Evolutionary conservation across 2,888 invertebrate species (phyloP), one percentile per base, ranked within the genome.

Genomic region (Protophormia terraenovae): DNA sequence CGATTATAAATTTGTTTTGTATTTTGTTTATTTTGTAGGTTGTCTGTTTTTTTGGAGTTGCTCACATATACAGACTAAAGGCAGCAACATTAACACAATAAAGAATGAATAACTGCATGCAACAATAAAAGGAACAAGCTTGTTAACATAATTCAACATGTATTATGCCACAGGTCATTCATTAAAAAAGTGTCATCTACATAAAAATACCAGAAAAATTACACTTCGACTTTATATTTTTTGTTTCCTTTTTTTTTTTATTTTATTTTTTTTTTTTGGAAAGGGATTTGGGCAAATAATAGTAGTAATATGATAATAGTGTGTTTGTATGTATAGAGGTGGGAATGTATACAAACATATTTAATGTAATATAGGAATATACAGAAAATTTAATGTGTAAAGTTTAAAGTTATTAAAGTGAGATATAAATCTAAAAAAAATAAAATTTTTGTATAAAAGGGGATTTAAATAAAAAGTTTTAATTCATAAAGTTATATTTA

Each of bases 101-200:
- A 76, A 45, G 41, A 55, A 38, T 35, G 38, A 24, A 19, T 47
- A n/a, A 38, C 22, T 66, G 19, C 32, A 60, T 75, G 69, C 69
- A 41, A 69, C 60, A 81, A 75, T 27, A 75, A 71, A 38, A 75
- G 73, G 14, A 69, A 78, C 81, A 77, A 75, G 69, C 82, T 78
- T 85, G 82, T 85, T 77, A 72, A 78, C 78, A 82, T 78, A 85
- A 85, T 75, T 78, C 71, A 82, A 64, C 69, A 75, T 64, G 78
- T 41, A 82, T 78, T 58, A 32, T 75, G 78, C 85, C 64, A 55
- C 81, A 71, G 85, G 85, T 78, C 75, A 85, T 85, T 82, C 81
- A 82, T 82, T 85, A 60, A 78, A 85, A 75, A 78, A 77, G 71
- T 82, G 78, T 78, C 85, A 85, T 64, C 64, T 50, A 78, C 71